Conservation (phyloP, 2,113 vertebrate genomes). For the Capra hircus region DNA sequence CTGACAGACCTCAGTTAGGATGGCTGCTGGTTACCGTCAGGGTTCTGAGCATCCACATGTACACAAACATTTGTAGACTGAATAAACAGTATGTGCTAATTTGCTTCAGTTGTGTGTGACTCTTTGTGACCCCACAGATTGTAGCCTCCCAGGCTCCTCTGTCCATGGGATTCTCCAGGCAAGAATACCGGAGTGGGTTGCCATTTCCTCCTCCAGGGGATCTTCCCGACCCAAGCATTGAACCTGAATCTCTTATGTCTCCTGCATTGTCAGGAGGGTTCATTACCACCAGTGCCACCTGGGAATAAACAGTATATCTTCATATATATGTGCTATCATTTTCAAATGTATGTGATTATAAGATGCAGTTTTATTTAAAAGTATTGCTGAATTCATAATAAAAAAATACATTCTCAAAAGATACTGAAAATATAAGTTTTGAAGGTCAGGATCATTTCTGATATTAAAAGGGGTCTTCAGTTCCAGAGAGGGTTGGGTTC, state of each 20-base stretch:
- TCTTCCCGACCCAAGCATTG: neutral
- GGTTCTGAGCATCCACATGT: neutral
- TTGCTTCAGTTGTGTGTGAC: neutral
- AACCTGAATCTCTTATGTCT: neutral
- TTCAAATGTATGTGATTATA: neutral
- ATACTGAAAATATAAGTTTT: neutral
- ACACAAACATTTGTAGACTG: neutral
- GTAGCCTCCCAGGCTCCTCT: neutral
- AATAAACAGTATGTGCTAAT: neutral
- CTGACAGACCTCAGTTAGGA: neutral
- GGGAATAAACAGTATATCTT: neutral
- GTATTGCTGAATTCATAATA: neutral
- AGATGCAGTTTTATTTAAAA: neutral
- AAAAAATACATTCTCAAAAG: neutral
- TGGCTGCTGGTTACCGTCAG: neutral
- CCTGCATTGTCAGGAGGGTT: neutral
- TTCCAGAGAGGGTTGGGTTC: neutral
- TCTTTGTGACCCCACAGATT: neutral
- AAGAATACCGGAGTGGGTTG: neutral
- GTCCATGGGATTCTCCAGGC: neutral
- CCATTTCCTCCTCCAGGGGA: neutral
- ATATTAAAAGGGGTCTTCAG: neutral
- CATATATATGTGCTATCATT: neutral
- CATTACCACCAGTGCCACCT: neutral
- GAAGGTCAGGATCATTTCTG: neutral